Base-by-base conservation (phyloP, 2,888 invertebrate species). In the Laothoe populi region DNA sequence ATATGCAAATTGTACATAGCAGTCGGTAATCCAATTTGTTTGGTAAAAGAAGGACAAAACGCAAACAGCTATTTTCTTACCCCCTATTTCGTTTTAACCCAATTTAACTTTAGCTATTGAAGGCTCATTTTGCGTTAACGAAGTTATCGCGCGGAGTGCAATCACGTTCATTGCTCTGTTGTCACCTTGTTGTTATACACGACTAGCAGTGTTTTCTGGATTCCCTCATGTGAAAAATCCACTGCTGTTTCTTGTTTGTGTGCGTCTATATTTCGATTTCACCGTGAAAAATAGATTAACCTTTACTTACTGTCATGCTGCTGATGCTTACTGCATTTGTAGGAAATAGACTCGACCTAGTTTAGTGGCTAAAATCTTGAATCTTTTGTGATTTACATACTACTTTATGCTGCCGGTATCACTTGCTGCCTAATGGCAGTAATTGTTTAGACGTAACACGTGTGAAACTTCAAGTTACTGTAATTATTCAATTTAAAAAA, bases 21-120 rank as follows among this genome's bases (percentile, higher is more conserved):
- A 71, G 66, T 68, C 66, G 70, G 66, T 69, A 73, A 73, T 71
- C 68, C 70, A 68, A 74, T 73, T 72, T 73, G 71, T 71, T 74
- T 71, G 70, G 66, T 65, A 65, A 71, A 74, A 73, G 70, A 74
- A 73, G 70, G 67, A 67, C 67, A 62, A 68, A 74, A 75, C 71
- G 76, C 76, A 78, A 79, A 81, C 72, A 80, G 78, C 77, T 76
- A 82, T 81, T 81, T 79, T 78, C 79, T 80, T 75, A 73, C 74
- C 73, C 75, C 72, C 81, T 76, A 83, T 85, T 88, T 87, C 81
- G 83, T 84, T 86, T 84, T 83, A 85, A 84, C 85, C 85, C 84
- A 86, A 89, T 88, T 89, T 87, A 89, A 89, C 88, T 90, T 90
- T 83, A 78, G 83, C 87, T 83, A 88, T 88, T 85, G 85, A 78